phyloP scores from a whole-genome alignment of 2,797 vertebrate genomes.

The Phoeniculus purpureus region DNA sequence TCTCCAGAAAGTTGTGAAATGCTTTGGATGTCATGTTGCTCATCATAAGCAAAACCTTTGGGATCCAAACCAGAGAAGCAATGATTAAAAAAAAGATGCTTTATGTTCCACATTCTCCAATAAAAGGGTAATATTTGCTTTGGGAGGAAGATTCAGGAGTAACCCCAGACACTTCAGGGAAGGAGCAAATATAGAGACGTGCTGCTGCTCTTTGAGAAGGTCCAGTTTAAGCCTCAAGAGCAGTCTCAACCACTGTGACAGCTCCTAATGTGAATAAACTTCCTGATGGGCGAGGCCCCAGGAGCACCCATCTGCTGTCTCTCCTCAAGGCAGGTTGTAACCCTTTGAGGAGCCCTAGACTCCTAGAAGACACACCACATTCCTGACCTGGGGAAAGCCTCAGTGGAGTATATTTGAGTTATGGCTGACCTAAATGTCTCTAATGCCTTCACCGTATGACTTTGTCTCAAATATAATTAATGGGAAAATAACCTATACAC shows the following conservation, averaged over 20 bases:
- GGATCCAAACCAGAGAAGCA: conserved; percentile 7
- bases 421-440: neutral
- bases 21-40: conserved; percentile 26
- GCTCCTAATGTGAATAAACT: neutral
- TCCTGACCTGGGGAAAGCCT: neutral
- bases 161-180: neutral
- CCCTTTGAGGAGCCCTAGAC: neutral
- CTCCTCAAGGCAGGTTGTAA: neutral
- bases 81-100: conserved; percentile 4
- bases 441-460: neutral
- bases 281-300: neutral
- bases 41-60: conserved; percentile 32
- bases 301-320: neutral
- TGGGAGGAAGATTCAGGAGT: neutral
- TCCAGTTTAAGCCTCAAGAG: neutral
- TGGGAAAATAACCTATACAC: neutral
- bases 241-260: neutral
- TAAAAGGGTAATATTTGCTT: conserved; percentile 7
- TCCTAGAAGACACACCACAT: neutral
- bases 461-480: conserved; percentile 5
- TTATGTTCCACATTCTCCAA: neutral
- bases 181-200: neutral
- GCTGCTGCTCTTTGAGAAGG: neutral
- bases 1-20: conserved; percentile 41
- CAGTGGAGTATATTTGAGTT: neutral